Conservation (phyloP, 37 sponge, comb jelly and placozoan genomes). For the Agelas oroides region DNA sequence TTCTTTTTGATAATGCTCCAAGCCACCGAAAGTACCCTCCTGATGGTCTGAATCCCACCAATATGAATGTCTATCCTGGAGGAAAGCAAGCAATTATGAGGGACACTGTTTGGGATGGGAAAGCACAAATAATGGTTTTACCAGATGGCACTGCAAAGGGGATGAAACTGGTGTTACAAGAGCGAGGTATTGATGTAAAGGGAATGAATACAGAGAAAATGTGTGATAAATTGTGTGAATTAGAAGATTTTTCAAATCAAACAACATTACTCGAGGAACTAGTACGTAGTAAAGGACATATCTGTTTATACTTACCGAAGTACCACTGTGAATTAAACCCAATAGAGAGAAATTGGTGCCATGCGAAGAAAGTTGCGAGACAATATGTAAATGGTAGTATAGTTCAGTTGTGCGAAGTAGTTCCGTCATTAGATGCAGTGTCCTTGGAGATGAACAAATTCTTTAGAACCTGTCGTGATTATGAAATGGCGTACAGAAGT, state of each 20-base stretch:
- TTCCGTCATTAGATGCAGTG: slow-evolving; percentile 34
- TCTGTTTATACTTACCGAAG: too few relatives aligned
- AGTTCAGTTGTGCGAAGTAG: slow-evolving; percentile 9
- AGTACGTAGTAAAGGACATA: too few relatives aligned
- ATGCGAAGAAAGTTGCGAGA: too few relatives aligned
- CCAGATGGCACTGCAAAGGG: slow-evolving; percentile 43
- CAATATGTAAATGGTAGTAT: slow-evolving; percentile 57
- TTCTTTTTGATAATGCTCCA: slow-evolving; percentile 59
- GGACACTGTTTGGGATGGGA: slow-evolving; percentile 48
- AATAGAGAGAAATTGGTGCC: slow-evolving; percentile 54
- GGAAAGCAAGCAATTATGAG: too few relatives aligned
- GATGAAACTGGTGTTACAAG: slow-evolving; percentile 28
- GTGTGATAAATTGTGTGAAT: slow-evolving; percentile 34
- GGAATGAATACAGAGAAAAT: too few relatives aligned
- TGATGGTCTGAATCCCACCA: slow-evolving; percentile 50
- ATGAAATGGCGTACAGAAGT: slow-evolving; percentile 37
- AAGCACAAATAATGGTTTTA: slow-evolving; percentile 18
- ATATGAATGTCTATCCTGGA: too few relatives aligned
- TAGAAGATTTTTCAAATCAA: slow-evolving; percentile 35
- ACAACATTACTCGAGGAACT: slow-evolving; percentile 28
- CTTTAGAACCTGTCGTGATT: slow-evolving; percentile 33
- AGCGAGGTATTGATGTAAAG: slow-evolving; percentile 66
- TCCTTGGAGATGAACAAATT: slow-evolving; percentile 15
- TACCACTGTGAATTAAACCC: slow-evolving; percentile 59
- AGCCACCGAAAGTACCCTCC: slow-evolving; percentile 35